Base-by-base conservation (phyloP, 1,140 invertebrate genomes). In the Drosophila yakuba region DNA sequence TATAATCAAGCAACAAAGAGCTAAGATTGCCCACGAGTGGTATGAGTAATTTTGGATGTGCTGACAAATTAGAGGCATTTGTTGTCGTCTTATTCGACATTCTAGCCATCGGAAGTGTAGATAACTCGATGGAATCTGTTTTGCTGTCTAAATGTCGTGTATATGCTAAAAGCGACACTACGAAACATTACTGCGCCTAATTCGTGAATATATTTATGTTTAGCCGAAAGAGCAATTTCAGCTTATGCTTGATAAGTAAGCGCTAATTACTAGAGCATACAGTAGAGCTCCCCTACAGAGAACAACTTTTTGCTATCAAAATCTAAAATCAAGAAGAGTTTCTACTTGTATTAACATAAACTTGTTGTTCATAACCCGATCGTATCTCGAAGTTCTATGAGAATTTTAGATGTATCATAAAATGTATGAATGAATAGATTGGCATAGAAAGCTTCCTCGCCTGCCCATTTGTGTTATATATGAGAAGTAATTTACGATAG, bases 1-100 rank as follows among this genome's bases (percentile, higher is more conserved):
- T 66, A 79, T 88, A 86, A 83, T 76, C 75, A 79, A 82, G 47
- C 35, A 68, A 68, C 63, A 86, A 73, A 60, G 59, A 63, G 25
- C 64, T 23, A 17, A 2, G 38, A 50, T 14, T 50, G 44, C 36
- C 23, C 39, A 48, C 51, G 45, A 74, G 68, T 64, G 50, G 36
- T 60, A 71, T 44, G 64, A 45, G 64, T 68, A 68, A 68, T 68
- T 67, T 68, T 68, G 60, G 64, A 12, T 36, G 36, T 35, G 38
- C 60, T 66, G 64, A 52, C 61, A 44, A 45, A 52, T 48, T 44
- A n/a, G 7, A 68, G 64, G 39, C 60, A 51, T 25, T 64, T 35
- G 28, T 36, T 11, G 32, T 2, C 14, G 47, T 25, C 45, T 48
- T 48, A 32, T 50, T 35, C 25, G 15, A 15, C 48, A 35, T 28